Conservation (phyloP, 2,113 vertebrate genomes). For the Nyctibius bracteatus region DNA sequence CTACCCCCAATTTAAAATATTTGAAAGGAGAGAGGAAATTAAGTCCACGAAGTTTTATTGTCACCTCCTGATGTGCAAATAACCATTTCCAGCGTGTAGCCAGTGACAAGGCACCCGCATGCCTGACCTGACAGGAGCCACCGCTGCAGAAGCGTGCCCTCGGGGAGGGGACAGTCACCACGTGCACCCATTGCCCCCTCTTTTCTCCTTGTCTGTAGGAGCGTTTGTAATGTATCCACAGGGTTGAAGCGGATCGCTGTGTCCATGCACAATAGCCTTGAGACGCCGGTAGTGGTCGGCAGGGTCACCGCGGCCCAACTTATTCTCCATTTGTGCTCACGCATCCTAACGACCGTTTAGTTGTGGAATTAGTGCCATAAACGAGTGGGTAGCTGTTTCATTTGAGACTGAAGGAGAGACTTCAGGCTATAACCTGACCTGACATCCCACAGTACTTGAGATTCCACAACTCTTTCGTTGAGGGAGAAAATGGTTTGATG, state of each 20-base stretch:
- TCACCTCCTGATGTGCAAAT: neutral
- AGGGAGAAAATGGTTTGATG: neutral
- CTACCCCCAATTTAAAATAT: neutral
- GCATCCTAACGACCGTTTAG: neutral
- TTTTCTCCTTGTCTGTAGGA: neutral
- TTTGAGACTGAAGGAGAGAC: neutral
- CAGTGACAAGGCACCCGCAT: accelerated
- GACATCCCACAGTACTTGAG: neutral
- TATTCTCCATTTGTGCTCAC: neutral
- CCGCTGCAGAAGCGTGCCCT: neutral
- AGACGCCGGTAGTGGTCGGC: neutral
- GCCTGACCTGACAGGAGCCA: neutral
- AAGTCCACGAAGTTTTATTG: neutral
- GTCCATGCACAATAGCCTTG: neutral
- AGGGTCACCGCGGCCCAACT: neutral
- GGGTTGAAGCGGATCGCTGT: neutral
- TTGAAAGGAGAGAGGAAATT: neutral
- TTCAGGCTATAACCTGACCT: slow-evolving; percentile 9
- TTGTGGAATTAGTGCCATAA: neutral
- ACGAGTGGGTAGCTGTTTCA: neutral
- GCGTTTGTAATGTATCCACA: too few relatives aligned
- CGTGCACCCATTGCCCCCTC: neutral
- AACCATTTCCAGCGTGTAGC: neutral
- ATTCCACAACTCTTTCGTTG: neutral
- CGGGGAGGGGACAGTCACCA: neutral